Evolutionary conservation across 92 coral and sea anemone genomes (phyloP).

Genomic region (Heliopora coerulea): DNA sequence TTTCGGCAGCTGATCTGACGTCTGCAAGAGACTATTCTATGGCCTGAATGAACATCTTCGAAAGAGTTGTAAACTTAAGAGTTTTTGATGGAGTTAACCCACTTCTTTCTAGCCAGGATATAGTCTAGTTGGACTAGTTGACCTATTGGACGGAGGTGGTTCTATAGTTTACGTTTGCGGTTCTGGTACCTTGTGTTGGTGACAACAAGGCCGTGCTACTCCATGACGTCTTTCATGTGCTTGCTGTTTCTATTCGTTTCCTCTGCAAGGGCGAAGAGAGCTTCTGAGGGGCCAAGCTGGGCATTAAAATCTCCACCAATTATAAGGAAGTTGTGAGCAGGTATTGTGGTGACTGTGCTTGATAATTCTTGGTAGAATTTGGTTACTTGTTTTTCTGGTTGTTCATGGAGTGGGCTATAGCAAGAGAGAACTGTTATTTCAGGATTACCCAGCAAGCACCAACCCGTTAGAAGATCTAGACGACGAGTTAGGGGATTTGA

Average conservation of each 20-base stretch:
- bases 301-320: too few relatives aligned
- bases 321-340: too few relatives aligned
- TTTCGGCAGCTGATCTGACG: conserved; percentile 41
- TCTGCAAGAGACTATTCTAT: conserved; percentile 32
- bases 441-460: neutral
- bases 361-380: too few relatives aligned
- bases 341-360: too few relatives aligned
- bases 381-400: too few relatives aligned
- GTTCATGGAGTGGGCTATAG: too few relatives aligned
- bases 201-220: conserved; percentile 12
- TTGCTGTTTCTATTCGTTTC: conserved; percentile 32
- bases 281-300: too few relatives aligned
- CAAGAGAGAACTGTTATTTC: too few relatives aligned
- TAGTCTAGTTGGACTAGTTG: conserved; percentile 14
- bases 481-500: neutral
- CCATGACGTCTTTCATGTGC: conserved; percentile 22
- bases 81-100: conserved; percentile 13
- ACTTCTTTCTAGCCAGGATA: conserved; percentile 9
- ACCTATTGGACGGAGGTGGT: conserved; percentile 6
- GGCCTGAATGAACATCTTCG: conserved; percentile 16
- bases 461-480: conserved; percentile 3
- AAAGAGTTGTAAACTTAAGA: conserved; percentile 5
- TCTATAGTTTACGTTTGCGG: conserved; percentile 16
- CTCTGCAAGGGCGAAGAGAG: conserved; percentile 12
- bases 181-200: conserved; percentile 23